Conservation (phyloP, 2,888 invertebrate genomes). For the Stenolophus ochropezus region DNA sequence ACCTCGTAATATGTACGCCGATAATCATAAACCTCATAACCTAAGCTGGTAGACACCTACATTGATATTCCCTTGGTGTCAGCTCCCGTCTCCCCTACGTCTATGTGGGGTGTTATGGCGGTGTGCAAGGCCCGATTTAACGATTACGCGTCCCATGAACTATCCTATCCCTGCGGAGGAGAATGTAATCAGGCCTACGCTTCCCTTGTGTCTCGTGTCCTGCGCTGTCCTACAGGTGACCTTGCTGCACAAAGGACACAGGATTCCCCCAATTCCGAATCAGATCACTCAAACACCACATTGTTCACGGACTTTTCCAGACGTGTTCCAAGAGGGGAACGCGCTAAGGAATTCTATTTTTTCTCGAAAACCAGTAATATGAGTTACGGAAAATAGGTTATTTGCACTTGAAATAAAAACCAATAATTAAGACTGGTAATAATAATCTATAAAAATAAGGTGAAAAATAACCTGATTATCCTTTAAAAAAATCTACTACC, state of each 20-base stretch:
- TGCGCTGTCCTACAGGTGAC: background rate
- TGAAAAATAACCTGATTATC: too few relatives aligned
- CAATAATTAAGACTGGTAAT: too few relatives aligned
- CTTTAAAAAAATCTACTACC: too few relatives aligned
- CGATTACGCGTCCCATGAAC: slow-evolving; percentile 32
- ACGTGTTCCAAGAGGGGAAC: too few relatives aligned
- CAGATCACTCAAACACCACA: background rate
- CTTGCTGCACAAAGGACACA: slow-evolving; percentile 17
- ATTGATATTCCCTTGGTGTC: background rate
- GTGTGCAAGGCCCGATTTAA: slow-evolving; percentile 15
- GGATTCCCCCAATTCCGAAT: slow-evolving; percentile 1
- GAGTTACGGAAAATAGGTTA: too few relatives aligned
- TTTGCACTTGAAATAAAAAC: too few relatives aligned
- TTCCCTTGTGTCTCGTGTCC: background rate
- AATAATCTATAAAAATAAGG: too few relatives aligned
- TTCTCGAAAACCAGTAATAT: too few relatives aligned
- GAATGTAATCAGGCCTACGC: slow-evolving; percentile 25
- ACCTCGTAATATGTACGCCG: too few relatives aligned
- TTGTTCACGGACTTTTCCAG: background rate
- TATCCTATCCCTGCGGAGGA: slow-evolving; percentile 16
- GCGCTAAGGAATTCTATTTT: too few relatives aligned
- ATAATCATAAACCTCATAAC: too few relatives aligned
- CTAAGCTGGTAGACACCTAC: too few relatives aligned
- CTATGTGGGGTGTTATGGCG: background rate
- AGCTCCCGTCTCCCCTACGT: background rate